Evolutionary conservation across 1,140 invertebrate species (phyloP).

Genomic region (Eurytemora carolleeae): DNA sequence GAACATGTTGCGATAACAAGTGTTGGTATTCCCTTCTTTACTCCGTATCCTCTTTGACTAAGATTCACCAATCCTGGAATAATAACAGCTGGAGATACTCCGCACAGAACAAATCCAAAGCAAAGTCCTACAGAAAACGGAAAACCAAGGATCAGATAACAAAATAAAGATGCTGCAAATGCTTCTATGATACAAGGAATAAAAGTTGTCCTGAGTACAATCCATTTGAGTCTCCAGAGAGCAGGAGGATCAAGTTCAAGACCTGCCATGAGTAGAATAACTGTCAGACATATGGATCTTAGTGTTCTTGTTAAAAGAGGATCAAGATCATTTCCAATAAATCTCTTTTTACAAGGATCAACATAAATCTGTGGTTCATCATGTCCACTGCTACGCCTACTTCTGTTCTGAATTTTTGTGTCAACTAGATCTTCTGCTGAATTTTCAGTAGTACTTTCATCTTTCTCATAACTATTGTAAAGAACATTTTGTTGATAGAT

Average conservation of each 20-base stretch:
- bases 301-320: slow-evolving; percentile 24
- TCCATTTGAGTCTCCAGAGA: slow-evolving; percentile 44
- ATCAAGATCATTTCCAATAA: slow-evolving; percentile 25
- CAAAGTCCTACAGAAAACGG: slow-evolving; percentile 72
- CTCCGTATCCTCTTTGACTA: slow-evolving; percentile 59
- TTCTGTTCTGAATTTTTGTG: too few relatives aligned
- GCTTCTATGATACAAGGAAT: slow-evolving; percentile 68
- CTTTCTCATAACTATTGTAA: too few relatives aligned
- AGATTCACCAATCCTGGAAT: slow-evolving; percentile 71
- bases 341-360: background rate
- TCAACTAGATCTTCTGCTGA: too few relatives aligned
- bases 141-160: slow-evolving; percentile 50
- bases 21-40: slow-evolving; percentile 62
- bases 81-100: slow-evolving; percentile 83
- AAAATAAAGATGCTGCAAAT: slow-evolving; percentile 38
- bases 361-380: too few relatives aligned
- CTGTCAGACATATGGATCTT: slow-evolving; percentile 69
- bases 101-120: slow-evolving; percentile 34
- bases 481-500: too few relatives aligned
- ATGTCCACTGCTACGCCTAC: too few relatives aligned
- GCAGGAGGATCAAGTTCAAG: slow-evolving; percentile 69
- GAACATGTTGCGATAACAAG: slow-evolving; percentile 80
- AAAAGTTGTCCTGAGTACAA: slow-evolving; percentile 46
- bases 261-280: slow-evolving; percentile 78
- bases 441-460: too few relatives aligned